Conservation (phyloP, 1,140 invertebrate genomes). For the Drosophila micromelanica region DNA sequence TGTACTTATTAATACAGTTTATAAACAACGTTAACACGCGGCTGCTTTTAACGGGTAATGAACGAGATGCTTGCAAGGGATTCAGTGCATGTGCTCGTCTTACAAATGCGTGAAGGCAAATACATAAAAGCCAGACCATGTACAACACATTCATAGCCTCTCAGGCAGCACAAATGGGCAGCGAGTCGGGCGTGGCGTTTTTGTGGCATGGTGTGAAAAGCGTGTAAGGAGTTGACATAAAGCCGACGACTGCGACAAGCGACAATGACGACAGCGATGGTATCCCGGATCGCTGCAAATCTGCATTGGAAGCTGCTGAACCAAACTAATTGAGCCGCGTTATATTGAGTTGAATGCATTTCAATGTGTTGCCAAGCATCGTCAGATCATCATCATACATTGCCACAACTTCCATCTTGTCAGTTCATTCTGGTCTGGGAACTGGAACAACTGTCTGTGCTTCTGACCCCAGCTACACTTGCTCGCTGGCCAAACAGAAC, state of each 20-base stretch:
- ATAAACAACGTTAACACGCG: neutral
- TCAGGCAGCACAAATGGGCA: conserved; percentile 70
- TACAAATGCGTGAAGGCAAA: neutral
- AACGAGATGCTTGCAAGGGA: neutral
- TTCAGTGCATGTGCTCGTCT: neutral
- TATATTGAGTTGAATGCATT: conserved; percentile 81
- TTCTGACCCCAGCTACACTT: conserved; percentile 18
- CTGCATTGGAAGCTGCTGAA: conserved; percentile 78
- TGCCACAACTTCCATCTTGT: conserved; percentile 48
- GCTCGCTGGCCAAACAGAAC: neutral
- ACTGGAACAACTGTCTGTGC: conserved; percentile 57
- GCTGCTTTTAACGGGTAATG: neutral
- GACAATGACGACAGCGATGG: conserved; percentile 32
- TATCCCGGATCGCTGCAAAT: conserved; percentile 46
- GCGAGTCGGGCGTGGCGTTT: conserved; percentile 58
- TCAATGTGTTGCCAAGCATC: conserved; percentile 76
- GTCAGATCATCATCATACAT: conserved; percentile 39
- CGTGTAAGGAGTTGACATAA: conserved; percentile 80
- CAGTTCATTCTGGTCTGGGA: conserved; percentile 57
- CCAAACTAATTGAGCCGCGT: conserved; percentile 83
- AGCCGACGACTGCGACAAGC: conserved; percentile 45
- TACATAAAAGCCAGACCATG: conserved; percentile 1
- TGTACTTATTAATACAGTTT: conserved; percentile 8
- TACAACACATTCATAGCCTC: conserved; percentile 61
- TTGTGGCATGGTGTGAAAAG: conserved; percentile 83